Percentiles rank a stretch among this genome's conserved stretches.
These are phyloP conservation scores for Harpalus rufipes DNA, from an alignment of 2,888 invertebrate genomes.

Conservation along the genomic window DNA sequence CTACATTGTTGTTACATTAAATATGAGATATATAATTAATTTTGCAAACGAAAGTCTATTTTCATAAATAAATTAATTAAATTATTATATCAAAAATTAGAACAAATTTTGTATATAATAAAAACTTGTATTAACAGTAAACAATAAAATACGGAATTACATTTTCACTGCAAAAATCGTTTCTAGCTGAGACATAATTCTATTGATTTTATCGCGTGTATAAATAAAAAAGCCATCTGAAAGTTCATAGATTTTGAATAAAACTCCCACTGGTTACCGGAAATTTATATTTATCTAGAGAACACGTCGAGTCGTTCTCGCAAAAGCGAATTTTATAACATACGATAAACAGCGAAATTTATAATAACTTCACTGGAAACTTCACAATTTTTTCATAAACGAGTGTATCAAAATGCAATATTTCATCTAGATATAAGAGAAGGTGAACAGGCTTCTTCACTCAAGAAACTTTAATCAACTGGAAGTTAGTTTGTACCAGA, in stretches of 20 bases:
- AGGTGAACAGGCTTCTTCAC: constrained; percentile 4
- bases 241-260: constrained; percentile 33
- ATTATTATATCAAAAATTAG: too few species aligned
- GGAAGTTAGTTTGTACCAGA: neutral
- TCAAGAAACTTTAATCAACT: constrained; percentile 8
- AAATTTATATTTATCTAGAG: constrained; percentile 45
- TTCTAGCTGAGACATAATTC: constrained; percentile 12
- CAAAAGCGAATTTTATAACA: constrained; percentile 30
- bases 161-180: constrained; percentile 3
- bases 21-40: neutral
- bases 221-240: constrained; percentile 46
- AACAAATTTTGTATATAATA: too few species aligned
- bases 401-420: constrained; percentile 40
- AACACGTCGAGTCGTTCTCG: constrained; percentile 18
- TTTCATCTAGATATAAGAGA: constrained; percentile 41
- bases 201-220: constrained; percentile 47
- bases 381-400: constrained; percentile 38
- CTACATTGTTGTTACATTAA: neutral
- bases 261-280: constrained; percentile 33
- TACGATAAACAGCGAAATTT: constrained; percentile 48
- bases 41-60: neutral
- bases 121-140: too few species aligned
- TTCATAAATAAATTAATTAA: neutral
- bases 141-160: neutral
- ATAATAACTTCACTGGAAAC: constrained; percentile 40